Evolutionary conservation across 1,140 invertebrate genomes (phyloP), one percentile per base, ranked within the genome.

Genomic region (Nylanderia fulva): DNA sequence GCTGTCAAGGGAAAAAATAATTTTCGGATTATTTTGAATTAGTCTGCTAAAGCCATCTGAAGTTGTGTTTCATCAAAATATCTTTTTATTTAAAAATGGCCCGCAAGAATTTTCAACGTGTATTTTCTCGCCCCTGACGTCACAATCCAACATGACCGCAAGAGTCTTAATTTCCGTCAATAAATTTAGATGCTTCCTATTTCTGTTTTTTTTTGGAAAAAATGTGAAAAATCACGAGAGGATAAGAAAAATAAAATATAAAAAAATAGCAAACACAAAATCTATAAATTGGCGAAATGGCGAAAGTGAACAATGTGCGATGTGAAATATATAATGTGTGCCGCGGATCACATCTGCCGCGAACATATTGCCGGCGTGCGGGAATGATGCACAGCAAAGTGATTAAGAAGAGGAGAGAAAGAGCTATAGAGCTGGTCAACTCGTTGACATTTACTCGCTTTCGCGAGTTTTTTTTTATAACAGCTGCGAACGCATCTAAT

Each of bases 361-460:
- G 64, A 77, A 56, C 75, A 60, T 88, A 86, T 85, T 88, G 77
- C 68, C 33, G 18, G 29, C 54, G 66, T 33, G 6, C 1, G 24
- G 11, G 27, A n/a, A 66, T 75, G 48, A 77, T 84, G 54, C n/a
- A 52, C 36, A 58, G 52, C 54, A 48, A 71, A 48, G 21, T 39
- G 61, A 33, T 15, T 48, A 45, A 39, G n/a, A 64, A 60, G 27
- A 76, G 36, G 24, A 56, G 58, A 21, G 52, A 39, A 48, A 36
- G 58, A 60, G 15, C 21, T 48, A 42, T n/a, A 27, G 60, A 48
- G 21, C 27, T 24, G 39, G 24, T 29, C 39, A 27, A 56, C 66
- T 77, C 77, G 85, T 80, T 89, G 88, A 89, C 85, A 84, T 89
- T 89, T 86, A 86, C 74, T 83, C 79, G 61, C 75, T 89, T 86